Evolutionary conservation across 2,888 invertebrate genomes (phyloP).

Genomic region (Acronicta alni): DNA sequence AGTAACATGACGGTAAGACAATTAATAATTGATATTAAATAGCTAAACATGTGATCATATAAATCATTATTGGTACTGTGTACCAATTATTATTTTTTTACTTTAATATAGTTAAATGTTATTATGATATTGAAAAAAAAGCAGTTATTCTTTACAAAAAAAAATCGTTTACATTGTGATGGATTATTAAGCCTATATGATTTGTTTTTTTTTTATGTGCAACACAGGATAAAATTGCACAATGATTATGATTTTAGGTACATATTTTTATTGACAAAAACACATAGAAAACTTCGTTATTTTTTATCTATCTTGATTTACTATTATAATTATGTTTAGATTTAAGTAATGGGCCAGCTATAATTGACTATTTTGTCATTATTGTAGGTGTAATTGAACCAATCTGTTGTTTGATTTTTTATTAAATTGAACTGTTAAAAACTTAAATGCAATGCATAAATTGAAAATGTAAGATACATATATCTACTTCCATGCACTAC

Average conservation of each 20-base stretch:
- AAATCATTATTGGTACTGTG: conserved; percentile 78
- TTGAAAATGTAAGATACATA: conserved; percentile 87
- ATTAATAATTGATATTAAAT: conserved; percentile 43
- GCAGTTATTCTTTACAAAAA: conserved; percentile 34
- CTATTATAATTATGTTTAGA: conserved; percentile 63
- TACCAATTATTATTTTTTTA: conserved; percentile 65
- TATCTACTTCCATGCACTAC: conserved; percentile 81
- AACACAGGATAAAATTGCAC: conserved; percentile 33
- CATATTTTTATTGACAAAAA: conserved; percentile 24
- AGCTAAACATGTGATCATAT: conserved; percentile 63
- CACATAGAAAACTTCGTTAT: conserved; percentile 35
- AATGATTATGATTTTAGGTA: conserved; percentile 48
- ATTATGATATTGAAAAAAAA: conserved; percentile 32
- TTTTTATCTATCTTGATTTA: conserved; percentile 44
- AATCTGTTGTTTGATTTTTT: conserved; percentile 87
- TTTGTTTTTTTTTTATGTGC: conserved; percentile 36
- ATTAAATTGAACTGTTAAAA: conserved; percentile 87
- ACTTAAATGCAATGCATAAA: conserved; percentile 87
- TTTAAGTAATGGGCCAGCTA: conserved; percentile 78
- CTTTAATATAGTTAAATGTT: conserved; percentile 41
- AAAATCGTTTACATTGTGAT: conserved; percentile 32
- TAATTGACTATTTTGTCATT: conserved; percentile 75
- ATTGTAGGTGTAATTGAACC: conserved; percentile 76
- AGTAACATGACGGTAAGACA: conserved; percentile 40
- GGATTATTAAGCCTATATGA: conserved; percentile 28